Percentiles rank a stretch among this genome's conserved stretches.
Conservation (phyloP, 1,140 invertebrate genomes). For the Caenorhabditis latens region DNA sequence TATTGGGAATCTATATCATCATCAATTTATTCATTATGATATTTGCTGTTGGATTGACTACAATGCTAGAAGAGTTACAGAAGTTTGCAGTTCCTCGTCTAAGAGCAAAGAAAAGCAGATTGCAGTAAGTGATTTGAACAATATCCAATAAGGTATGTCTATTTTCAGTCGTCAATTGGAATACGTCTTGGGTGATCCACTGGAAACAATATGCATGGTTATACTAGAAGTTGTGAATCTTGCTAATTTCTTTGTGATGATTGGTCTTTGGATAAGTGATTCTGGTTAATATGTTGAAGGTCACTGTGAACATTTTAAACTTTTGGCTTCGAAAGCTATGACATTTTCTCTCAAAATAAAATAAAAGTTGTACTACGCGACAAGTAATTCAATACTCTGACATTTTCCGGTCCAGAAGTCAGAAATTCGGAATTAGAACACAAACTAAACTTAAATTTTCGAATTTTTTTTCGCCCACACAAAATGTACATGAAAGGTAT, state of each 20-base stretch:
- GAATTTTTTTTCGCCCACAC: no score
- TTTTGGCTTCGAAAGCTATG: no score
- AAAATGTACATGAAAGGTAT: no score
- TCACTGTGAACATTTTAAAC: no score
- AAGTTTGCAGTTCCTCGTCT: not conserved
- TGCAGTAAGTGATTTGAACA: not conserved
- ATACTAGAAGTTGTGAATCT: not conserved
- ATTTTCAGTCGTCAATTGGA: not conserved
- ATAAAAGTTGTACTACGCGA: no score
- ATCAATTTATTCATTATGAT: slow-evolving; percentile 11
- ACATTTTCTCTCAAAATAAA: no score
- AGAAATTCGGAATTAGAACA: no score
- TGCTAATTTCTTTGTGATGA: slow-evolving; percentile 3
- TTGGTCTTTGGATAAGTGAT: slow-evolving; percentile 3
- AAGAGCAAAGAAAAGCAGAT: not conserved
- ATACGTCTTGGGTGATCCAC: not conserved
- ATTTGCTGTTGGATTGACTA: not conserved
- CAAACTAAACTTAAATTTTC: no score
- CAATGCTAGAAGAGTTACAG: not conserved
- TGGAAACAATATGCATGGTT: slow-evolving; percentile 4
- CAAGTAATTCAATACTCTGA: no score
- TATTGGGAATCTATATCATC: slow-evolving; percentile 5
- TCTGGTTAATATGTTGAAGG: not conserved
- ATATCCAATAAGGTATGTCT: not conserved
- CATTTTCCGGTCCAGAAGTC: no score